Base-by-base conservation (phyloP, 2,888 invertebrate species). In the Eilema griseolum region DNA sequence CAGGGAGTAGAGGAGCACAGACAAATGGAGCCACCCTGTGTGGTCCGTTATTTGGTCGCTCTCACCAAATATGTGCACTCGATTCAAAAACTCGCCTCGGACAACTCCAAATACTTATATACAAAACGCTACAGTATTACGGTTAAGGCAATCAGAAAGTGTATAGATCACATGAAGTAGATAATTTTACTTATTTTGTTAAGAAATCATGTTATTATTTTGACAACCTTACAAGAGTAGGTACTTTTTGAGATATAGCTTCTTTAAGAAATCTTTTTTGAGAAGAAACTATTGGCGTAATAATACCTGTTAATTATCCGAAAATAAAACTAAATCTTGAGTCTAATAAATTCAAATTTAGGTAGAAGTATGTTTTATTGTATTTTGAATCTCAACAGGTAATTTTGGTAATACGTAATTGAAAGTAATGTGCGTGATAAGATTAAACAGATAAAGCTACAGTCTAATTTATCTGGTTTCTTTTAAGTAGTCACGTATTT, bases 21-120 rank as follows among this genome's bases (percentile, higher is more conserved):
- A 91, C 93, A 93, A 94, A 94, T 93, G 95, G 91, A 92, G 86
- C 90, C 94, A 91, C 92, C 93, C 92, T 94, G 94, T 95, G 95
- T 94, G 95, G 94, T 94, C 95, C 84, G 85, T 84, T 92, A 89
- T 92, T 92, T 91, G 90, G 90, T 83, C 86, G 85, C 88, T 89
- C 90, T 89, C 85, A 88, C 89, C 88, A 90, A 91, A 91, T 89
- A 91, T 91, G 88, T 89, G 87, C 85, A 86, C 87, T 90, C 80
- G 77, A 84, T 88, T 86, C 85, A 85, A 82, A 86, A 86, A 85
- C 85, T 84, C 79, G 81, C 78, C 83, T 84, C 79, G 85, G 83
- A 84, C 84, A 77, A 77, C 75, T 74, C 72, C 68, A 73, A 71
- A 71, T 72, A 16, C 41, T 3, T 41, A 70, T 75, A 68, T 69